These are phyloP conservation scores for Falco naumanni DNA, from an alignment of 2,797 vertebrate species.

Conservation along the genomic window DNA sequence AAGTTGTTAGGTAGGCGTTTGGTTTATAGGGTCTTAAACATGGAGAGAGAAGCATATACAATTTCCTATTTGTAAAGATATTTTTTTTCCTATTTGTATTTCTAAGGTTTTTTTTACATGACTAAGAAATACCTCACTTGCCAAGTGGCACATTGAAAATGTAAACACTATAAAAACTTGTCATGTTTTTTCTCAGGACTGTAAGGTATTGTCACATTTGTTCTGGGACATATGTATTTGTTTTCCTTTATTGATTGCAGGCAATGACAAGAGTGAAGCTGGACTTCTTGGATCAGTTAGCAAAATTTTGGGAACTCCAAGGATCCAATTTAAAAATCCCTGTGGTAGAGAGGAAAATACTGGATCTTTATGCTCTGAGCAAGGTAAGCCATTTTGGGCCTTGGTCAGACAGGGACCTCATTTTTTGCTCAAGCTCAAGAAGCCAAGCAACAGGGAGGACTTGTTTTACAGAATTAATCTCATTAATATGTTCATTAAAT, in stretches of 20 bases:
- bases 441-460: not conserved
- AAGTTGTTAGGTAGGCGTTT: not conserved
- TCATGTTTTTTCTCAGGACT: not conserved
- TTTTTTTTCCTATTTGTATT: not conserved
- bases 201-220: not conserved
- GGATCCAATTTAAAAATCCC: conserved; percentile 95
- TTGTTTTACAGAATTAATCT: not conserved
- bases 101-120: fast-evolving
- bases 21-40: not conserved
- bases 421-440: not conserved
- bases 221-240: fast-evolving
- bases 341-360: conserved; percentile 92
- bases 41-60: not conserved
- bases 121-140: not conserved
- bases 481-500: not conserved
- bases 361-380: conserved; percentile 95
- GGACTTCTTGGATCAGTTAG: conserved; percentile 97
- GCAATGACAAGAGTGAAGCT: conserved; percentile 96
- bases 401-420: not conserved
- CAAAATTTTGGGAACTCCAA: conserved; percentile 98
- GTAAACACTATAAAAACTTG: not conserved
- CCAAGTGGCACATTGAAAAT: not conserved
- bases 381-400: conserved; percentile 78
- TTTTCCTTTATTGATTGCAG: conserved; percentile 71
- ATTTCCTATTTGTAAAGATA: not conserved